Evolutionary conservation across 2,888 invertebrate species (phyloP).

Genomic region (Atethmia centrago): DNA sequence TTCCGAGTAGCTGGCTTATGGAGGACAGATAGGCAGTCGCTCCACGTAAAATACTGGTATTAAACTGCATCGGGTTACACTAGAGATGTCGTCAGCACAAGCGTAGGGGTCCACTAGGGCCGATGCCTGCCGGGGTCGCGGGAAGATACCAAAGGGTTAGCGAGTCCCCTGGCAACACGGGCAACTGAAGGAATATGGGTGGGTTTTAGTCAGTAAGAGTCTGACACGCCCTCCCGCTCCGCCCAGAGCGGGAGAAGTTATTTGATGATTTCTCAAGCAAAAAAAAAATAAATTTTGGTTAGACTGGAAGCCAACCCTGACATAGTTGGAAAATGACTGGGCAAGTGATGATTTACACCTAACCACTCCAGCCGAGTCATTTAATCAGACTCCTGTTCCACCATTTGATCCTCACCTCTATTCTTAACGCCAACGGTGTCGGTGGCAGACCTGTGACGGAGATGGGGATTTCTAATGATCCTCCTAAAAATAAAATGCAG

Average conservation of each 20-base stretch:
- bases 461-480: background rate
- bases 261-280: no score
- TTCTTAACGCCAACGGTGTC: background rate
- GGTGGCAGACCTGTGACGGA: background rate
- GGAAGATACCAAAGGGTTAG: no score
- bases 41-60: background rate
- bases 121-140: no score
- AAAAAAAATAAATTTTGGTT: no score
- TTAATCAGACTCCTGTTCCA: background rate
- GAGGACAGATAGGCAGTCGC: background rate
- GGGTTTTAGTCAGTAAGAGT: no score
- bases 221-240: no score
- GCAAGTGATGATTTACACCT: background rate
- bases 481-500: background rate
- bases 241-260: no score
- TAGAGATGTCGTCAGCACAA: no score
- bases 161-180: no score
- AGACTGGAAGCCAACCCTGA: no score
- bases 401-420: background rate
- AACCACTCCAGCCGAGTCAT: background rate
- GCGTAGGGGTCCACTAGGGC: no score
- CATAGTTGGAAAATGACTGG: background rate
- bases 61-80: background rate
- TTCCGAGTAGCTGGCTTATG: background rate
- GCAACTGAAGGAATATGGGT: no score